Base-by-base conservation (phyloP, 2,888 invertebrate species). In the Sinelater perroti region DNA sequence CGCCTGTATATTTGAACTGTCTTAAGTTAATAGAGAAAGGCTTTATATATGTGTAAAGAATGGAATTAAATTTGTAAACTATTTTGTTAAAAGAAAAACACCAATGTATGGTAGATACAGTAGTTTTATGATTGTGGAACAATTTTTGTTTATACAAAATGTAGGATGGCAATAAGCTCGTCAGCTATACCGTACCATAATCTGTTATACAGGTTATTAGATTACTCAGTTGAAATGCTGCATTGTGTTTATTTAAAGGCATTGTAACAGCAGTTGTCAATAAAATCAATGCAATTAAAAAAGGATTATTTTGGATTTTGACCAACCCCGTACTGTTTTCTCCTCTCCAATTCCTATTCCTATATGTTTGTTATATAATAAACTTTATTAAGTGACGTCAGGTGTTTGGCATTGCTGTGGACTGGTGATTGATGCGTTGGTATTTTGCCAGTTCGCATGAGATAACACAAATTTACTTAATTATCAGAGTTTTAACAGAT, bases 131-230 rank as follows among this genome's bases (percentile, higher is more conserved):
- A 28, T 28, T 11, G 30, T 44, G n/a, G 44, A 44, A 24, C 11
- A 3, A 24, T 24, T 24, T 1, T 38, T 44, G 17, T 44, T 28
- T 44, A 30, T 30, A 28, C 24, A 33, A 60, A 65, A 67, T 61
- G 68, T 69, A 62, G 38, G 56, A 61, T 21, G 52, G 52, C 61
- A 67, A 64, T 62, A 63, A 64, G 51, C 59, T 58, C 55, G 60
- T 63, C 67, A 68, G 71, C 70, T 69, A 71, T 72, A 70, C 66
- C 56, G n/a, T 69, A 20, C 53, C 51, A 68, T 72, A 71, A 72
- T 74, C 73, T 74, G 74, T 74, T 70, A 74, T 74, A 74, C 74
- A 74, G 73, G 61, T 74, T 73, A 74, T 70, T 70, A 66, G 70
- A 71, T 67, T 70, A 64, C 66, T 64, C 60, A 63, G 62, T 67